Evolutionary conservation across 2,888 invertebrate genomes (phyloP).

Genomic region (Erebia aethiops): DNA sequence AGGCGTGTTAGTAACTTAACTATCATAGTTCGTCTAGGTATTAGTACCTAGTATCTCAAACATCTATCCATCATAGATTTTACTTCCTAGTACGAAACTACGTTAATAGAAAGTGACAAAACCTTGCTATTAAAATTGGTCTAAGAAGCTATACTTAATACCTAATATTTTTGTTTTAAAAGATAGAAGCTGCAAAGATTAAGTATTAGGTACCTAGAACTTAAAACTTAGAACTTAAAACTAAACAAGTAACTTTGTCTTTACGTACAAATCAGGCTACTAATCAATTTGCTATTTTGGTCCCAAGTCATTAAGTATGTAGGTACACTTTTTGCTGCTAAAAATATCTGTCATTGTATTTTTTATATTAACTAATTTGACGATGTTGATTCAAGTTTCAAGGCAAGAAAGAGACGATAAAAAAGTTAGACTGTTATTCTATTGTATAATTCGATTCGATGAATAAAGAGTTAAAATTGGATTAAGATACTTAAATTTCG

Average conservation of each 20-base stretch:
- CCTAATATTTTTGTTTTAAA: too few relatives aligned
- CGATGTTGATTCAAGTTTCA: conserved; percentile 7
- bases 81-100: too few relatives aligned
- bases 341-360: conserved; percentile 15
- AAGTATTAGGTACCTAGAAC: too few relatives aligned
- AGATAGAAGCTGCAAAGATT: too few relatives aligned
- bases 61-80: too few relatives aligned
- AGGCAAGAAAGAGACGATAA: neutral
- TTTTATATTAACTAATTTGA: conserved; percentile 10
- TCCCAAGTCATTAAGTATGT: conserved; percentile 9
- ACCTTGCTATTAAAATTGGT: too few relatives aligned
- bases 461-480: conserved; percentile 10
- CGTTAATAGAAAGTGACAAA: too few relatives aligned
- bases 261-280: neutral
- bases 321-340: neutral
- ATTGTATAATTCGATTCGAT: neutral
- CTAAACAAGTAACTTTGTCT: conserved; percentile 1
- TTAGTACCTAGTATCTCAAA: too few relatives aligned
- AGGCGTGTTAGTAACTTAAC: too few relatives aligned
- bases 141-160: too few relatives aligned
- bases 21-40: too few relatives aligned
- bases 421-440: conserved; percentile 2
- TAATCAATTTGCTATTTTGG: conserved; percentile 14
- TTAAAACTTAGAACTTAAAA: neutral
- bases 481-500: conserved; percentile 11